Percentiles rank a stretch among this genome's conserved stretches.
These are phyloP conservation scores for Synanthedon tipuliformis DNA, from an alignment of 2,888 invertebrate genomes.

Conservation along the genomic window DNA sequence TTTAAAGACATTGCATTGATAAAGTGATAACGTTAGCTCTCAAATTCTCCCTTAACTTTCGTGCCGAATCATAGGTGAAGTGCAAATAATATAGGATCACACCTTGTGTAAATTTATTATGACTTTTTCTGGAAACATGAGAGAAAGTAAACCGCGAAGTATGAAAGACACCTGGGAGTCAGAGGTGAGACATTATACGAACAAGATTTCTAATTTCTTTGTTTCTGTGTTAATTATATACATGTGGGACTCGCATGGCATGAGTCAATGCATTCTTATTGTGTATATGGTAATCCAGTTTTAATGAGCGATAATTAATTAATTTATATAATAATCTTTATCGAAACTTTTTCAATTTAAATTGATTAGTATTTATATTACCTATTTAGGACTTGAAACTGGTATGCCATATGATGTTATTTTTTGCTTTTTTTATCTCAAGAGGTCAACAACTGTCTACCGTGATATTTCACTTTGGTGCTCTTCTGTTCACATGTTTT, in stretches of 20 bases:
- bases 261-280: constrained; percentile 34
- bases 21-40: constrained; percentile 12
- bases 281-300: constrained; percentile 7
- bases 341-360: no score
- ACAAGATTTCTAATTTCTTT: not conserved
- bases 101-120: constrained; percentile 27
- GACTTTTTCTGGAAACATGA: constrained; percentile 62
- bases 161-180: constrained; percentile 62
- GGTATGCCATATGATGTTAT: no score
- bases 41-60: no score
- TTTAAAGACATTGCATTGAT: constrained; percentile 26
- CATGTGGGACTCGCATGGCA: constrained; percentile 28
- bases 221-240: constrained; percentile 10
- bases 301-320: not conserved
- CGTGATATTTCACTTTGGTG: no score
- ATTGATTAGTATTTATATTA: no score
- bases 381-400: no score
- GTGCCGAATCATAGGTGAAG: not conserved
- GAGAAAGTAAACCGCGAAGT: constrained; percentile 55
- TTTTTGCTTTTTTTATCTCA: no score
- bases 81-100: not conserved
- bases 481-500: no score
- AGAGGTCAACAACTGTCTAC: no score
- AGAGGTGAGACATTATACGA: constrained; percentile 38
- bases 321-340: not conserved